phyloP scores from a whole-genome alignment of 2,888 invertebrate species.

The Eilema depressum region DNA sequence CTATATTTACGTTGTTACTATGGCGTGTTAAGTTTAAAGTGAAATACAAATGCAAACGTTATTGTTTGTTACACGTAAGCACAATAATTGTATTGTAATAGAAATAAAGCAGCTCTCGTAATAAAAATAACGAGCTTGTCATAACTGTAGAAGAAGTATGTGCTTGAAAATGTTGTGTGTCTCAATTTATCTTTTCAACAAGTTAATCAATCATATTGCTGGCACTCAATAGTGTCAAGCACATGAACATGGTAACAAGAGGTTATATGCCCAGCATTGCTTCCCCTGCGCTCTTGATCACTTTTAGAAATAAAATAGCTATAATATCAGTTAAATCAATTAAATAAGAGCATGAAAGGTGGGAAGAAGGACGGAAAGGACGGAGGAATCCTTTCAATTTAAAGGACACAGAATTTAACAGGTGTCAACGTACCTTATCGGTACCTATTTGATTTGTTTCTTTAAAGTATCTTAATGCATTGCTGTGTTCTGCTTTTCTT shows the following conservation, averaged over 20 bases:
- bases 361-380: no score
- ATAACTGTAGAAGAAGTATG: background rate
- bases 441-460: no score
- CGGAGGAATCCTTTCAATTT: no score
- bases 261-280: background rate
- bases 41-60: slow-evolving; percentile 1
- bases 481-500: no score
- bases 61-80: background rate
- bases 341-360: no score
- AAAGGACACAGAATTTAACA: no score
- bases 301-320: no score
- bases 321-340: no score
- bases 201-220: background rate
- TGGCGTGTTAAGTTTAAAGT: background rate
- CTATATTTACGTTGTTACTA: slow-evolving; percentile 6
- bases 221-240: background rate
- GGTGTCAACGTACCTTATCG: no score
- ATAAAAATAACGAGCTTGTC: background rate
- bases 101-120: background rate
- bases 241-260: background rate
- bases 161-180: background rate
- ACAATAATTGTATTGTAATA: background rate
- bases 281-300: no score
- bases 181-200: background rate
- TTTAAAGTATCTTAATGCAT: no score